Evolutionary conservation across 2,113 vertebrate genomes (phyloP).

Genomic region (Cryptomyrus ogoouensis): DNA sequence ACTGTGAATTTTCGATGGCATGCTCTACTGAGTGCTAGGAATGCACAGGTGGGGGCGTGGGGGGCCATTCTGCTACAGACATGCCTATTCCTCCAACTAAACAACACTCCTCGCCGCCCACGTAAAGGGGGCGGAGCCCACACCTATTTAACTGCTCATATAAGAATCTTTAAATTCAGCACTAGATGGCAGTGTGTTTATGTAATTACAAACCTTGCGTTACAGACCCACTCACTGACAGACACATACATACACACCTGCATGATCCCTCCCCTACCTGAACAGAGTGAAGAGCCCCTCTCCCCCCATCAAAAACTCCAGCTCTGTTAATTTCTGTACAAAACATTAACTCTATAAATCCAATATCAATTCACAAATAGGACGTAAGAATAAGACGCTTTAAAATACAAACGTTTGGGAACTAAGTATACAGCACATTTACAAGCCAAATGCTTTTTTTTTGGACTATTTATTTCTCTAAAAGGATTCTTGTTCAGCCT

Average conservation of each 20-base stretch:
- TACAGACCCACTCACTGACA: not conserved
- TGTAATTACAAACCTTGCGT: not conserved
- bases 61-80: not conserved
- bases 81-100: not conserved
- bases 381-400: not conserved
- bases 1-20: not conserved
- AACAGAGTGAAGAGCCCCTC: not conserved
- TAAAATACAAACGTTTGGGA: not conserved
- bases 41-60: not conserved
- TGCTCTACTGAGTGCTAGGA: not conserved
- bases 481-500: not conserved
- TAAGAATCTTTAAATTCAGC: not conserved
- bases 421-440: not conserved
- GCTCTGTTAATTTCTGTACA: not conserved
- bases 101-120: not conserved
- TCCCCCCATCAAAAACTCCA: not conserved
- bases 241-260: not conserved
- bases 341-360: not conserved
- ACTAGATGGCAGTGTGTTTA: not conserved
- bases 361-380: not conserved
- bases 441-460: not conserved
- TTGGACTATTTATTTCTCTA: not conserved
- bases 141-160: not conserved
- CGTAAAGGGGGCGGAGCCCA: not conserved
- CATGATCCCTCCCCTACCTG: not conserved